These are phyloP conservation scores for Allolobophora icterica DNA, from an alignment of 2,888 invertebrate species.

Conservation along the genomic window DNA sequence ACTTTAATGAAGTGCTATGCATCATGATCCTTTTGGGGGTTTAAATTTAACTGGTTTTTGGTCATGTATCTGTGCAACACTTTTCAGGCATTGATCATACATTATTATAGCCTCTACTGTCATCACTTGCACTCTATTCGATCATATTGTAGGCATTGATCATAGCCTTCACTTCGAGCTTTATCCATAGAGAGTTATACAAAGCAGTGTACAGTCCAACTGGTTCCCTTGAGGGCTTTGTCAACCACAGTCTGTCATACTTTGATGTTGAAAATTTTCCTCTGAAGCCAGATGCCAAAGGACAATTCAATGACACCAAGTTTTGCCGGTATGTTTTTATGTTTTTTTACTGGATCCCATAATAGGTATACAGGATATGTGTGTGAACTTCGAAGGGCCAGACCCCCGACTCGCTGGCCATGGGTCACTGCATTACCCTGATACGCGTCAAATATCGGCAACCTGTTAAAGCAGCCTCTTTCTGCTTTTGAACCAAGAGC, in stretches of 20 bases:
- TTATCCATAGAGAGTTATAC: slow-evolving; percentile 92
- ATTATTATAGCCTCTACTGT: no score
- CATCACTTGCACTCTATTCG: neutral
- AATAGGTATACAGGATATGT: no score
- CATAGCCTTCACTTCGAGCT: slow-evolving; percentile 96
- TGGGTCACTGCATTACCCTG: no score
- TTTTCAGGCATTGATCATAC: neutral
- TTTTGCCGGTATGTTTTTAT: slow-evolving; percentile 31
- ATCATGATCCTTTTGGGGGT: no score
- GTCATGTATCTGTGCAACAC: neutral
- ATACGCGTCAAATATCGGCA: no score
- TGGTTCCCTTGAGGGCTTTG: slow-evolving; percentile 81
- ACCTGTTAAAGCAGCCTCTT: no score
- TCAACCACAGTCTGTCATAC: slow-evolving; percentile 72
- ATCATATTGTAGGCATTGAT: slow-evolving; percentile 82
- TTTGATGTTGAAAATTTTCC: slow-evolving; percentile 65
- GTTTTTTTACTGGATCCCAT: neutral
- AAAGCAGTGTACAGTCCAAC: slow-evolving; percentile 76
- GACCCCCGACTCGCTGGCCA: no score
- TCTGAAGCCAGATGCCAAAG: neutral
- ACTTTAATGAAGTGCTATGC: no score
- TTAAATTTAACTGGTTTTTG: no score
- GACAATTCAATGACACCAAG: slow-evolving; percentile 35
- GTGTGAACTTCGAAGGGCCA: no score
- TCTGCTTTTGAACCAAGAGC: no score